Percentiles rank a stretch among this genome's conserved stretches.
These are phyloP conservation scores for Brachionus rubens DNA, from an alignment of 1,140 invertebrate species.

Conservation along the genomic window DNA sequence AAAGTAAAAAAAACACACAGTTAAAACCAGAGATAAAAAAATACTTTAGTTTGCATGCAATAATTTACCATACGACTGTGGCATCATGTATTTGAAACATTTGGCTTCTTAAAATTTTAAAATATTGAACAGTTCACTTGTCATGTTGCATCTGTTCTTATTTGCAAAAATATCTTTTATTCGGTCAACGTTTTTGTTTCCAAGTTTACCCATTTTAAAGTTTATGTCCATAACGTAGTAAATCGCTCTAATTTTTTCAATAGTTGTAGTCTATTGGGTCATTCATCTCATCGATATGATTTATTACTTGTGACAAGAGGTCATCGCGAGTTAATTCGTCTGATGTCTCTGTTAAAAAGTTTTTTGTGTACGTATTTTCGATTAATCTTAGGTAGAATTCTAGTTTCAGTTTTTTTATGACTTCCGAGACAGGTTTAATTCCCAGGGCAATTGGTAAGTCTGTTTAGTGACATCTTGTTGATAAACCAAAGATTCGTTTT, in stretches of 20 bases:
- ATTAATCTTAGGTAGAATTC: background rate
- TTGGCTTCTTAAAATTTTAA: too few relatives aligned
- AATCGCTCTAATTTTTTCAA: background rate
- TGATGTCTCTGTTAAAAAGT: background rate
- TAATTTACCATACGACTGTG: too few relatives aligned
- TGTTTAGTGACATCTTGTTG: too few relatives aligned
- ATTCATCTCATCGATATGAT: background rate
- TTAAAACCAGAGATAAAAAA: too few relatives aligned
- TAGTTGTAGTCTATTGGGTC: background rate
- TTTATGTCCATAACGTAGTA: background rate
- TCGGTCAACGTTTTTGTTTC: too few relatives aligned
- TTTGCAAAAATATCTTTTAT: background rate
- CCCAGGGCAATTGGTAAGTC: too few relatives aligned
- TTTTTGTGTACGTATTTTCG: background rate
- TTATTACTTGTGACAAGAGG: background rate
- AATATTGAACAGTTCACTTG: too few relatives aligned
- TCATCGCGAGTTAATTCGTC: background rate
- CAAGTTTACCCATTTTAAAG: background rate
- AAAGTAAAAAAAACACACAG: too few relatives aligned
- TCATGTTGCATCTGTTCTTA: background rate
- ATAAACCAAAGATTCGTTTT: too few relatives aligned
- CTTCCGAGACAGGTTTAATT: too few relatives aligned
- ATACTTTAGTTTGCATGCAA: too few relatives aligned
- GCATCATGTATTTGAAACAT: too few relatives aligned
- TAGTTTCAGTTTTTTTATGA: background rate